Base-by-base conservation (phyloP, 2,797 vertebrate genomes). In the Alectoris magna region DNA sequence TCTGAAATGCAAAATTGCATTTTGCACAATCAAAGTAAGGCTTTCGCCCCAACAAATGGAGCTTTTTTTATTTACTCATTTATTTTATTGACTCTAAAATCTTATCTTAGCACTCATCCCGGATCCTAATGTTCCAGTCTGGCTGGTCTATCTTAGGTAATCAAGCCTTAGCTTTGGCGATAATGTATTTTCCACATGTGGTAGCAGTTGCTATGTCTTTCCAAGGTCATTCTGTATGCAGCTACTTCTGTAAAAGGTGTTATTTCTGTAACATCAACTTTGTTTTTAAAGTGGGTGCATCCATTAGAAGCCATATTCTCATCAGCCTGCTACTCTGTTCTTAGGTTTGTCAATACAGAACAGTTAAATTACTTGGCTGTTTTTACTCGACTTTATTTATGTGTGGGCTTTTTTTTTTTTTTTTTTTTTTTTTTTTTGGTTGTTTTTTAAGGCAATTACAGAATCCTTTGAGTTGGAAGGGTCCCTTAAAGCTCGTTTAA, bases 301-400 rank as follows among this genome's bases (percentile, higher is more conserved):
- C 84, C 87, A 63, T 84, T 94, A 93, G 85, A 84, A 95, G 69
- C 90, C 87, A 70, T 94, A 81, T 85, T 93, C 82, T 94, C 92
- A 91, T 95, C 91, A 96, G 15, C 91, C 84, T 91, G 85, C 92
- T 95, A 62, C 34, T 67, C 84, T 83, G 44, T 85, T 95, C 91
- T 43, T 51, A 39, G 48, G 51, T 36, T 51, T 91, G 81, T 85
- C 88, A 85, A 69, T 87, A 86, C 2, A 22, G 59, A 94, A 36
- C 75, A 67, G 82, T 94, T 91, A 90, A 93, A 91, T 91, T 62
- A 22, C 55, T 44, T 1, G 2, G 66, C n/a, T 83, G 60, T 87
- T 92, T 94, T 84, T 82, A 48, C 86, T 82, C 86, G 26, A 55
- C 55, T 94, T 89, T 70, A 64, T 63, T 86, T 14, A 64, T 93